Base-by-base conservation (phyloP, 2,797 vertebrate genomes). In the Pachyuromys duprasi region DNA sequence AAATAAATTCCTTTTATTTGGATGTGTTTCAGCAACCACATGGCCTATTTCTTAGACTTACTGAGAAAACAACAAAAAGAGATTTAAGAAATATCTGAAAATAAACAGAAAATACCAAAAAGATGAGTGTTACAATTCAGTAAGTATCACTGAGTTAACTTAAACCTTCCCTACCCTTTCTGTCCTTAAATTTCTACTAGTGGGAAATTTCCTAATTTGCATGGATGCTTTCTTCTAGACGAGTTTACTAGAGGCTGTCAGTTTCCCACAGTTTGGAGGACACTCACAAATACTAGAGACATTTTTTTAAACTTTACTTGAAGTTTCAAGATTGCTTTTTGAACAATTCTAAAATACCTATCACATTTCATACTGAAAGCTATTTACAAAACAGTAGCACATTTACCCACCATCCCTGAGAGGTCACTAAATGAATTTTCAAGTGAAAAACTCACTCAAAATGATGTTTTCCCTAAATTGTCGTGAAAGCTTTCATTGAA, bases 241-340 rank as follows among this genome's bases (percentile, higher is more conserved):
- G 92, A 45, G 72, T 63, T 86, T 15, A 81, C 78, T 53, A 84
- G 89, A 96, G 94, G 53, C 57, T 95, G 81, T 96, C 93, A 94
- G 70, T 36, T 92, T 89, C 74, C 65, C 57, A 26, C n/a, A 72
- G 45, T 93, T 95, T 53, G 4, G 75, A 42, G 62, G 81, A 96
- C 15, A 86, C 42, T 28, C 60, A 81, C 57, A 95, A 94, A 81
- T n/a, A 91, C 86, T 74, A 78, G 3, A 92, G 94, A 97, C 93
- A 82, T 79, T 94, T 93, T 97, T 88, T 91, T 87, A 26, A 97
- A 94, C 92, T 39, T 96, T 96, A 65, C 90, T 96, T 95, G 88
- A 96, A 96, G 95, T 94, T 95, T 97, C 74, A 96, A 97, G 96
- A 97, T 96, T 98, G 95, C 93, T 96, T 98, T 97, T 95, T 89